phyloP scores from a whole-genome alignment of 1,140 invertebrate genomes.

The Schlechtendalia chinensis region DNA sequence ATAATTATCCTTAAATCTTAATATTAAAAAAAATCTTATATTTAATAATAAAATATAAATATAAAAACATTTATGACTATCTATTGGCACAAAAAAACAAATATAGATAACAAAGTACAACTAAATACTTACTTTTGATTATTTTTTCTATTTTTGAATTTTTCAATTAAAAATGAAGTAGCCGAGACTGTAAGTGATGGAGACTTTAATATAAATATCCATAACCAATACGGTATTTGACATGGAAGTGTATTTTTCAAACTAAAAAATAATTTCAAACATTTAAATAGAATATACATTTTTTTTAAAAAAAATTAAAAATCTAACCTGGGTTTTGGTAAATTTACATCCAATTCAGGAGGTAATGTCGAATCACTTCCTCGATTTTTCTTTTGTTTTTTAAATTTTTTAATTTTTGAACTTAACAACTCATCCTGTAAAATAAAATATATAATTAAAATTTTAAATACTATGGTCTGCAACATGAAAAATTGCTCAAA shows the following conservation, averaged over 20 bases:
- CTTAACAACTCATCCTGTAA: constrained; percentile 71
- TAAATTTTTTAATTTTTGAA: constrained; percentile 71
- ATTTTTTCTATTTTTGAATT: constrained; percentile 38
- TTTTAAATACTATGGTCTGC: too few species aligned
- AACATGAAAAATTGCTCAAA: too few species aligned
- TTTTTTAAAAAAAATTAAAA: constrained; percentile 49
- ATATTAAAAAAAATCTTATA: too few species aligned
- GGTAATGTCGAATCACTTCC: constrained; percentile 62
- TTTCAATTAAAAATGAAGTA: constrained; percentile 44
- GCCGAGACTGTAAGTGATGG: constrained; percentile 54
- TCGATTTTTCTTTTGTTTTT: constrained; percentile 64
- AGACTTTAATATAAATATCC: constrained; percentile 63
- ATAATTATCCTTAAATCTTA: too few species aligned
- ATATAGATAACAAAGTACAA: neutral
- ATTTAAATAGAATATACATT: neutral
- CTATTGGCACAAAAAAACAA: too few species aligned
- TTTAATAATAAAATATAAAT: too few species aligned
- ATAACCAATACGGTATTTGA: constrained; percentile 70
- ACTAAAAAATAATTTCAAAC: constrained; percentile 54
- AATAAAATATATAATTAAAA: constrained; percentile 27
- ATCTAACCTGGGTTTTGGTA: constrained; percentile 67
- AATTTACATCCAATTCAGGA: constrained; percentile 67
- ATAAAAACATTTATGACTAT: too few species aligned
- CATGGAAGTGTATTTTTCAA: constrained; percentile 79
- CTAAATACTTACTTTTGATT: constrained; percentile 3